These are phyloP conservation scores for Mongoloraphidia duomilia DNA, from an alignment of 2,888 invertebrate genomes.

Conservation along the genomic window DNA sequence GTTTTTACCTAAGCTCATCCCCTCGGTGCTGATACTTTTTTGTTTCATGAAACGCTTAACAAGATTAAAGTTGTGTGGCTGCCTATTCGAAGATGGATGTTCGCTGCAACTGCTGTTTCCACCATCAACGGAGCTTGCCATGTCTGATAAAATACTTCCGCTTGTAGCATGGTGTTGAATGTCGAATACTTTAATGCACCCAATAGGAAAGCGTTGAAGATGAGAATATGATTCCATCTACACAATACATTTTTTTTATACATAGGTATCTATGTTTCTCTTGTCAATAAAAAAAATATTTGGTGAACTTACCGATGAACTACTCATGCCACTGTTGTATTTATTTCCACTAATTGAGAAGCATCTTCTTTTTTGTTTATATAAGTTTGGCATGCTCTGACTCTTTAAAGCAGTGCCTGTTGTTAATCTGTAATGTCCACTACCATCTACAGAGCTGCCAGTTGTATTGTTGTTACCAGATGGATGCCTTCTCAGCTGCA, in stretches of 20 bases:
- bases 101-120: conserved; percentile 20
- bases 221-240: conserved; percentile 4
- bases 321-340: conserved; percentile 31
- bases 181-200: conserved; percentile 28
- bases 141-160: conserved; percentile 25
- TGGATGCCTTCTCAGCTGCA: conserved; percentile 58
- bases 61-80: conserved; percentile 63
- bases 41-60: conserved; percentile 83
- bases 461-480: conserved; percentile 62
- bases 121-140: conserved; percentile 29
- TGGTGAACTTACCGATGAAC: conserved; percentile 51
- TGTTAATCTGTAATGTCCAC: conserved; percentile 35
- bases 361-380: conserved; percentile 31
- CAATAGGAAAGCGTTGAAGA: conserved; percentile 17
- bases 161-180: conserved; percentile 28
- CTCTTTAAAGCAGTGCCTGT: conserved; percentile 49
- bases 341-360: conserved; percentile 13
- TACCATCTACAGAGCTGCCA: conserved; percentile 36
- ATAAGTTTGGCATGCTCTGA: conserved; percentile 65
- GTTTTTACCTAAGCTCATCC: conserved; percentile 27
- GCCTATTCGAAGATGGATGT: conserved; percentile 15
- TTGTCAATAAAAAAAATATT: conserved; percentile 6
- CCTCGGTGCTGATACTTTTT: conserved; percentile 68
- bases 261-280: conserved; percentile 24
- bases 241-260: conserved; percentile 11